Evolutionary conservation across 2,797 vertebrate species (phyloP).

Genomic region (Oophaga sylvatica): DNA sequence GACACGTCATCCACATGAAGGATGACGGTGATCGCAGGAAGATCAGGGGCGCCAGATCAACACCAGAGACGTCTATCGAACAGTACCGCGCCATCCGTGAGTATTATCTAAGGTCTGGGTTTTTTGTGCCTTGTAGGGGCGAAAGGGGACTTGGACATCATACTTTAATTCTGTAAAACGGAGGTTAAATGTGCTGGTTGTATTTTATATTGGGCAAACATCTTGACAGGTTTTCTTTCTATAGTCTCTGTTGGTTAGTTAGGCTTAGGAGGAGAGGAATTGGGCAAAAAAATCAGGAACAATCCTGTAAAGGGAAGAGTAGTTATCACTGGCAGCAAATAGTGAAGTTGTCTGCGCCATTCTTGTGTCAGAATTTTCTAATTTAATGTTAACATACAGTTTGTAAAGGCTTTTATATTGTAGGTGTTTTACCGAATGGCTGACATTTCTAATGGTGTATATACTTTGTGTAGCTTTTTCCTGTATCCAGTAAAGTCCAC

Average conservation of each 20-base stretch:
- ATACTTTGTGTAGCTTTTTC: constrained; percentile 82
- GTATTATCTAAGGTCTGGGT: no score
- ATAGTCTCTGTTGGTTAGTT: not conserved
- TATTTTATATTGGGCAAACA: no score
- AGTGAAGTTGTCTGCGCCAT: not conserved
- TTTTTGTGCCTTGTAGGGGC: no score
- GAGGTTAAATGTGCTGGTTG: no score
- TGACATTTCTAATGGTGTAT: not conserved
- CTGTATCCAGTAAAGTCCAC: constrained; percentile 93
- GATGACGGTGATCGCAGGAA: no score
- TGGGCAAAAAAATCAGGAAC: not conserved
- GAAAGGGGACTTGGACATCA: no score
- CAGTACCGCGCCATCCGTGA: no score
- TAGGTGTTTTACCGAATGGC: not conserved
- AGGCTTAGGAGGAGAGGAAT: not conserved
- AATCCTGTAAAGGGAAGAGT: not conserved
- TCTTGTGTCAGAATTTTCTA: not conserved
- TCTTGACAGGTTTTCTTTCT: no score
- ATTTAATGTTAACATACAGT: not conserved
- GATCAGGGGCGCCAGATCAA: no score
- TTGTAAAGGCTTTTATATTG: not conserved
- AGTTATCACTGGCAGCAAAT: not conserved
- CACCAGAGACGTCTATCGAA: no score
- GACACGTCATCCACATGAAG: no score
- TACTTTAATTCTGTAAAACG: no score